A percentile compares a stretch with the other conserved stretches of the same genome.
Evolutionary conservation across 2,888 invertebrate genomes (phyloP).

Genomic region (Drosophila testacea): DNA sequence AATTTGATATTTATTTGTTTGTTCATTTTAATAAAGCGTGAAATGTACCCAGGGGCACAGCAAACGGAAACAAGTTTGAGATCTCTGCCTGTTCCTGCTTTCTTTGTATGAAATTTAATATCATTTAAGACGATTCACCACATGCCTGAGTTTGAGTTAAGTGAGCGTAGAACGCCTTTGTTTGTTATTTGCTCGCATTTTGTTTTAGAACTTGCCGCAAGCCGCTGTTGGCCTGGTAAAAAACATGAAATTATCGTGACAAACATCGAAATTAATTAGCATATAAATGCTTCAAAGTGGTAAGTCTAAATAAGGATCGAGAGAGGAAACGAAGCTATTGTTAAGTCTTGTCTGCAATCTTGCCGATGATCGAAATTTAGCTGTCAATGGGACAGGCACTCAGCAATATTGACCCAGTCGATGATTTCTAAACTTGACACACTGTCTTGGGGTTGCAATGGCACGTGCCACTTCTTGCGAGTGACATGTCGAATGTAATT

Average conservation of each 20-base stretch:
- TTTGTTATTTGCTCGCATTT: slow-evolving; percentile 2
- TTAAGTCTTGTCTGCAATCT: slow-evolving; percentile 26
- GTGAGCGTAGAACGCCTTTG: slow-evolving; percentile 15
- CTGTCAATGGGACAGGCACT: slow-evolving; percentile 63
- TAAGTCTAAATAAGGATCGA: neutral
- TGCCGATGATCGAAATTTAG: slow-evolving; percentile 68
- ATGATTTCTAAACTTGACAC: slow-evolving; percentile 31
- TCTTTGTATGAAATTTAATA: slow-evolving; percentile 43
- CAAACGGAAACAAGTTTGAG: neutral
- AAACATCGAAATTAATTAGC: slow-evolving; percentile 58
- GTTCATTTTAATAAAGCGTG: slow-evolving; percentile 64
- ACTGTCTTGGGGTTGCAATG: slow-evolving; percentile 30
- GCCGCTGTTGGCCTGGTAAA: slow-evolving; percentile 55
- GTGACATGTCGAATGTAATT: slow-evolving; percentile 35
- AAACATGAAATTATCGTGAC: slow-evolving; percentile 77
- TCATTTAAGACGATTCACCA: slow-evolving; percentile 31
- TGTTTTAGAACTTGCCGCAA: slow-evolving; percentile 5
- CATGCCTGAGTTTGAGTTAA: slow-evolving; percentile 7
- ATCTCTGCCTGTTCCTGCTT: slow-evolving; percentile 3
- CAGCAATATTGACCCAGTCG: slow-evolving; percentile 35
- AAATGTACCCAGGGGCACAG: slow-evolving; percentile 59
- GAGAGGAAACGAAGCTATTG: neutral
- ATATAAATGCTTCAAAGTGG: slow-evolving; percentile 13
- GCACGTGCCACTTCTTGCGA: slow-evolving; percentile 53
- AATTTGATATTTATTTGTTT: slow-evolving; percentile 21